Base-by-base conservation (phyloP, 1,140 invertebrate species). In the Trypoxylus dichotomus region DNA sequence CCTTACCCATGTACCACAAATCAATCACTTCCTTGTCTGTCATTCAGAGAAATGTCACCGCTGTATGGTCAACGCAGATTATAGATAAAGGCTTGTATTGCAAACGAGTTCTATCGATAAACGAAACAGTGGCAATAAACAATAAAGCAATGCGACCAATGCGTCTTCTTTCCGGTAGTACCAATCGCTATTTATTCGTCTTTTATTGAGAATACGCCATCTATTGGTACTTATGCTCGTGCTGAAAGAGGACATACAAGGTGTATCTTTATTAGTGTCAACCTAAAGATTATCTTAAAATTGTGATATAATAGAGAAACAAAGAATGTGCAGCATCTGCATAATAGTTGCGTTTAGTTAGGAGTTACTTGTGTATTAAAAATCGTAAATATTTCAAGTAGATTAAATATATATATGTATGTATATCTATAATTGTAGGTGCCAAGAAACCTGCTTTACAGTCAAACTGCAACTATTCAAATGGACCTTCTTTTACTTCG, bases 71-170 rank as follows among this genome's bases (percentile, higher is more conserved):
- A 68, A 68, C 27, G 19, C 60, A 68, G 60, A 68, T 68, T 24
- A 68, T 68, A 68, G 60, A 68, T 68, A 68, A 68, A 68, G 24
- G 11, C 60, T 68, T 68, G 60, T 68, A 68, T 68, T 68, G 60
- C 60, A 68, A 68, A 68, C 60, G 60, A 68, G 60, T 68, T 68
- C 60, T 68, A 68, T 68, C 60, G 60, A 68, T 68, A 25, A 68
- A 68, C 60, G 60, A 68, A 68, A 68, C 60, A 68, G 60, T 68
- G 19, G 60, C 60, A 68, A 68, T 68, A 68, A 68, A 68, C 60
- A 68, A 68, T 68, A 68, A 68, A 24, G 27, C 60, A 29, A 68
- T 24, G 24, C 60, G 21, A 68, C 24, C 27, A 21, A 68, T 68
- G 60, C 60, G 60, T 68, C 60, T 68, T 68, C 60, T 68, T 68